phyloP scores from a whole-genome alignment of 2,113 vertebrate genomes.

The Entelurus aequoreus region DNA sequence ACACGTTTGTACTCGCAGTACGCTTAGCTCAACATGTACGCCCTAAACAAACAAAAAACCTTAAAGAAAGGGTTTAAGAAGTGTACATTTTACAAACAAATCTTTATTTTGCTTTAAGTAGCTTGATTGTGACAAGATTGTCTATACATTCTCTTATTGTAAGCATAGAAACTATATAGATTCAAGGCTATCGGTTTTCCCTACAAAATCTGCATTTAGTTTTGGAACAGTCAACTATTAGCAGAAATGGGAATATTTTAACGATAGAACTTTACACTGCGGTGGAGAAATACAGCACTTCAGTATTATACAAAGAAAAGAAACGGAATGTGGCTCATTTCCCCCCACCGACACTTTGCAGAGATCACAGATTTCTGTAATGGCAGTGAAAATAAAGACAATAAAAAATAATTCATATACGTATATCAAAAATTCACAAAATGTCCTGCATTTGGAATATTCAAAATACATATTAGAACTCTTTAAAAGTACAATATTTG shows the following conservation, averaged over 20 bases:
- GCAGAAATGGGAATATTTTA: slow-evolving; percentile 42
- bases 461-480: slow-evolving; percentile 68
- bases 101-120: slow-evolving; percentile 27
- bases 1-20: slow-evolving; percentile 19
- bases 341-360: slow-evolving; percentile 58
- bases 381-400: slow-evolving; percentile 62
- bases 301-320: slow-evolving; percentile 35
- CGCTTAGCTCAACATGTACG: slow-evolving; percentile 33
- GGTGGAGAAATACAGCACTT: slow-evolving; percentile 52
- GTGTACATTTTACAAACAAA: slow-evolving; percentile 23
- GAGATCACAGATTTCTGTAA: slow-evolving; percentile 65
- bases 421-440: slow-evolving; percentile 71
- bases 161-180: slow-evolving; percentile 55
- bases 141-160: slow-evolving; percentile 72
- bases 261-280: slow-evolving; percentile 43
- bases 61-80: slow-evolving; percentile 17
- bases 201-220: slow-evolving; percentile 65
- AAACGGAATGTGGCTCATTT: slow-evolving; percentile 45
- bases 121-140: slow-evolving; percentile 70
- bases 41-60: slow-evolving; percentile 13
- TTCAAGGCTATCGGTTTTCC: slow-evolving; percentile 67
- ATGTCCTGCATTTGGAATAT: slow-evolving; percentile 74
- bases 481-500: slow-evolving; percentile 46
- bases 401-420: slow-evolving; percentile 42
- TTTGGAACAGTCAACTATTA: slow-evolving; percentile 45